A percentile compares a stretch with the other conserved stretches of the same genome.
Conservation (phyloP, 2,113 vertebrate genomes). For the Oxyura jamaicensis region DNA sequence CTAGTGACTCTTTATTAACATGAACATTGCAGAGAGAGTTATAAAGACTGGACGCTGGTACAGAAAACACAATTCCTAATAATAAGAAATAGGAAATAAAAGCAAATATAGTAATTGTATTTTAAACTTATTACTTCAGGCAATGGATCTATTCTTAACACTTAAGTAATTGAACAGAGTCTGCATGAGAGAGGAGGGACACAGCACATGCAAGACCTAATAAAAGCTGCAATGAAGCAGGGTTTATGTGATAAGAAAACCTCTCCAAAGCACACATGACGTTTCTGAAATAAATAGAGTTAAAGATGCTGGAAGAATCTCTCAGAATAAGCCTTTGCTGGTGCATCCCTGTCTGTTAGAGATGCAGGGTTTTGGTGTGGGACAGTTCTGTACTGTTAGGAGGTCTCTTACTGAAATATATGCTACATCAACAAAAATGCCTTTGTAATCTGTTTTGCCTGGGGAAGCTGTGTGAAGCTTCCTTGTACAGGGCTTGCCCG, state of each 20-base stretch:
- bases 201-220: neutral
- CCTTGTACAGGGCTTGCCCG: neutral
- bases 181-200: neutral
- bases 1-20: neutral
- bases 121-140: neutral
- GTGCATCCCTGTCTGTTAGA: neutral
- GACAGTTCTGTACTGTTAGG: neutral
- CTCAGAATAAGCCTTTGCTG: neutral
- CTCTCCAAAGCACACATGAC: neutral
- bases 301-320: neutral
- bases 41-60: neutral
- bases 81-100: neutral
- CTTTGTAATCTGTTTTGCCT: neutral
- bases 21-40: neutral
- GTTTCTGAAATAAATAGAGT: neutral
- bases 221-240: neutral
- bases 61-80: neutral
- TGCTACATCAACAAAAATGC: neutral
- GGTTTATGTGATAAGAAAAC: neutral
- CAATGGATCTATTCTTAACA: neutral
- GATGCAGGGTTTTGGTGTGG: neutral
- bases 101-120: neutral
- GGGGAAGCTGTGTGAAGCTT: neutral
- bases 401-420: neutral
- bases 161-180: neutral